Percentiles rank a stretch among this genome's conserved stretches.
These are phyloP conservation scores for Oreocharis arfaki DNA, from an alignment of 2,113 vertebrate species.

Conservation along the genomic window DNA sequence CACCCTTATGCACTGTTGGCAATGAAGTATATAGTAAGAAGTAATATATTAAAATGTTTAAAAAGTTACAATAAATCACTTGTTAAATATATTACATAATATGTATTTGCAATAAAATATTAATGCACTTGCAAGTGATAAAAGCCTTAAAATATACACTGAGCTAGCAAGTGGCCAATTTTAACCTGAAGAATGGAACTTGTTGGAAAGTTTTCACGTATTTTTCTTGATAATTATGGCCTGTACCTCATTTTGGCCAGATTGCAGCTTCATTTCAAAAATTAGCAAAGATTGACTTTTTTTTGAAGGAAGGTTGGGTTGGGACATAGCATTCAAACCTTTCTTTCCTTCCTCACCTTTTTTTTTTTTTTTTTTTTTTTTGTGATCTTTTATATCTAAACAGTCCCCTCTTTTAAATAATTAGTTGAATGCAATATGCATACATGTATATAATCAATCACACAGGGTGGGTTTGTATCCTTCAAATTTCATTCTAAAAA, in stretches of 20 bases:
- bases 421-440: not conserved
- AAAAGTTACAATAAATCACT: not conserved
- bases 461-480: not conserved
- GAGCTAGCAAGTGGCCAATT: not conserved
- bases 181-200: not conserved
- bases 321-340: not conserved
- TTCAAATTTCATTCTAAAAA: not conserved
- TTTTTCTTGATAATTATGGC: not conserved
- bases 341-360: not conserved
- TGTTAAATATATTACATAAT: not conserved
- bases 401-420: rapidly evolving
- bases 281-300: not conserved
- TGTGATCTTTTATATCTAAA: rapidly evolving
- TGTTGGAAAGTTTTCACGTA: not conserved
- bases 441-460: not conserved
- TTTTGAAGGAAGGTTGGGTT: not conserved
- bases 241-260: not conserved
- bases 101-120: not conserved
- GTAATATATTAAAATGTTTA: not conserved
- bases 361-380: not conserved
- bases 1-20: rapidly evolving
- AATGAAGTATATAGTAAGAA: not conserved
- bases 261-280: not conserved
- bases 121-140: not conserved
- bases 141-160: not conserved